Evolutionary conservation across 2,797 vertebrate species (phyloP), one percentile per base, ranked within the genome.

Genomic region (Discoglossus pictus): DNA sequence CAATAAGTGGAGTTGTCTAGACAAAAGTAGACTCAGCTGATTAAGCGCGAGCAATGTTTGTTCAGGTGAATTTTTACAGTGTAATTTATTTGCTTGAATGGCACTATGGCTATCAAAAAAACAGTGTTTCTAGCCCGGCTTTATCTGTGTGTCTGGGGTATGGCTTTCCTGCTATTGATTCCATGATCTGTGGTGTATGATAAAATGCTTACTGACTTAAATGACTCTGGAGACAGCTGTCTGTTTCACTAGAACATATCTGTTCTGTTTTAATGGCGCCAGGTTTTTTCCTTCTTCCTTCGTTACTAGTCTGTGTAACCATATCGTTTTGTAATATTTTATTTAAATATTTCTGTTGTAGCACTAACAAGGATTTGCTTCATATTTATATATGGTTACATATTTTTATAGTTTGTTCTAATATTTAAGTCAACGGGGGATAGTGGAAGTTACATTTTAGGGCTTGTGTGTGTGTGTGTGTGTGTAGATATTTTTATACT

Each of bases 321-420:
- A 81, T 79, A 87, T 85, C 76, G 80, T 86, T n/a, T n/a, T 51
- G 68, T 72, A 53, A 65, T 58, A 82, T 80, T 73, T 85, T 86
- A 79, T 77, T 86, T 76, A 85, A 86, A 82, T 80, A 83, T 86
- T 85, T 87, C n/a, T n/a, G 89, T 88, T 75, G 86, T 88, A 82
- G 82, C 76, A 61, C 60, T 31, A 4, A 31, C 27, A 4, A 31
- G 8, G 8, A 31, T 31, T 8, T 8, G 27, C 27, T n/a, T n/a
- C n/a, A n/a, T n/a, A n/a, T n/a, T n/a, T n/a, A n/a, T 31, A 31
- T 4, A 31, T 31, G 18, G 17, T 46, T 20, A 46, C 18, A 46
- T 20, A 20, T 46, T 10, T 46, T 16, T n/a, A n/a, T n/a, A n/a
- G n/a, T n/a, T n/a, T n/a, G n/a, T n/a, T n/a, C n/a, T n/a, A n/a